These are phyloP conservation scores for Parauchenoglanis punctatus DNA, from an alignment of 2,797 vertebrate species.

Conservation along the genomic window DNA sequence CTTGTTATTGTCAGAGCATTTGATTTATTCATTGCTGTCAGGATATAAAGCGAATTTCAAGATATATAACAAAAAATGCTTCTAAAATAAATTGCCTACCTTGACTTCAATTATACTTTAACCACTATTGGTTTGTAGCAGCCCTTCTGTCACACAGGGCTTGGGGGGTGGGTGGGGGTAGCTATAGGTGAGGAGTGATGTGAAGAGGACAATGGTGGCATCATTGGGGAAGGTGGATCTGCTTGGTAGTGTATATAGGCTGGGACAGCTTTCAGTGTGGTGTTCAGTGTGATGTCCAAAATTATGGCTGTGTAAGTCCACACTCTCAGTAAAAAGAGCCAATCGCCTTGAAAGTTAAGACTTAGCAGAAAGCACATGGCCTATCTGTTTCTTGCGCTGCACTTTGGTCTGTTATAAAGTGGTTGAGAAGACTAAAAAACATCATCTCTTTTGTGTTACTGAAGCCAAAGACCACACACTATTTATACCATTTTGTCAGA, in stretches of 20 bases:
- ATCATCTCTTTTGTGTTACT: not conserved
- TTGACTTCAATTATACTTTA: not conserved
- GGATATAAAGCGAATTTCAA: too few relatives aligned
- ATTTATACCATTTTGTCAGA: not conserved
- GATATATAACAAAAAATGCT: too few relatives aligned
- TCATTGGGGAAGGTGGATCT: not conserved
- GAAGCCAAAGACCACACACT: not conserved
- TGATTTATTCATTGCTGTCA: too few relatives aligned
- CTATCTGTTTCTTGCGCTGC: not conserved
- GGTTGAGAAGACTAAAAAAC: not conserved
- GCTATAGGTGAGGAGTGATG: not conserved
- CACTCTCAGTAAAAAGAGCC: not conserved
- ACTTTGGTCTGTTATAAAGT: not conserved
- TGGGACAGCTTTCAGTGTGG: not conserved
- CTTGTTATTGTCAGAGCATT: too few relatives aligned
- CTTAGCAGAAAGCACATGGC: not conserved
- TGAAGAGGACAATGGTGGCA: not conserved
- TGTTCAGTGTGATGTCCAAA: not conserved
- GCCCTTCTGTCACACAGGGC: not conserved
- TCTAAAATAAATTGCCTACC: too few relatives aligned
- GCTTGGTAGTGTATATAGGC: not conserved
- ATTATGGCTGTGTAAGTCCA: not conserved
- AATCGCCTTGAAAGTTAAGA: not conserved
- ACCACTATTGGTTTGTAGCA: not conserved
- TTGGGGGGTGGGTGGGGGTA: not conserved